phyloP scores from a whole-genome alignment of 2,797 vertebrate species.

The Cynodonichthys magdalenae region DNA sequence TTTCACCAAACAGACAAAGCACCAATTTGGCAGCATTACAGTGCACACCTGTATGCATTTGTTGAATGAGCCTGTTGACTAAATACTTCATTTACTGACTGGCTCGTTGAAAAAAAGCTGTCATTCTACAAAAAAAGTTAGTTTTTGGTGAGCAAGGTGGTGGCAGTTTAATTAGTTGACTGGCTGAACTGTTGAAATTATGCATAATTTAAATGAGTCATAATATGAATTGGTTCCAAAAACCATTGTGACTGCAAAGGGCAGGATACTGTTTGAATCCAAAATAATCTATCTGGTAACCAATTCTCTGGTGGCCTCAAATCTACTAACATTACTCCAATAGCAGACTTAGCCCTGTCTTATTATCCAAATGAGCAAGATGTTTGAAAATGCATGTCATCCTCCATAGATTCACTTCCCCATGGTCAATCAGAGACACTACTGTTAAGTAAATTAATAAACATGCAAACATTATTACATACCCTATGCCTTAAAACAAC shows the following conservation, averaged over 20 bases:
- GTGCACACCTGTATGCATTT: background rate
- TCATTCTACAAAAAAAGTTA: background rate
- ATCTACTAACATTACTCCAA: background rate
- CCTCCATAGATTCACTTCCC: too few species aligned
- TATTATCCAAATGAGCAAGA: too few species aligned
- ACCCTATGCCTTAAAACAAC: too few species aligned
- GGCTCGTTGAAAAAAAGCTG: background rate
- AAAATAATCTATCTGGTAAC: background rate
- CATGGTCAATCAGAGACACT: too few species aligned
- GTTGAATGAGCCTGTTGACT: background rate
- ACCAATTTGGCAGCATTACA: background rate
- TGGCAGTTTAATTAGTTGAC: background rate
- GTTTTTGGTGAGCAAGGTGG: background rate
- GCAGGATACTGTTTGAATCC: background rate
- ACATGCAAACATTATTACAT: too few species aligned
- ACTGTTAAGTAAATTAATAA: too few species aligned
- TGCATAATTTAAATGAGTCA: background rate
- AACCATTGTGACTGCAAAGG: background rate
- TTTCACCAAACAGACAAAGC: conserved; percentile 5
- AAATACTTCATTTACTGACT: background rate
- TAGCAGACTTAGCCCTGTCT: too few species aligned
- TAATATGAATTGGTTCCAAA: background rate
- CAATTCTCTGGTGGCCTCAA: too few species aligned
- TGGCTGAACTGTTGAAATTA: background rate
- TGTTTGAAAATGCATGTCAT: too few species aligned